phyloP scores from a whole-genome alignment of 2,888 invertebrate species.

The Diarsia mendica region DNA sequence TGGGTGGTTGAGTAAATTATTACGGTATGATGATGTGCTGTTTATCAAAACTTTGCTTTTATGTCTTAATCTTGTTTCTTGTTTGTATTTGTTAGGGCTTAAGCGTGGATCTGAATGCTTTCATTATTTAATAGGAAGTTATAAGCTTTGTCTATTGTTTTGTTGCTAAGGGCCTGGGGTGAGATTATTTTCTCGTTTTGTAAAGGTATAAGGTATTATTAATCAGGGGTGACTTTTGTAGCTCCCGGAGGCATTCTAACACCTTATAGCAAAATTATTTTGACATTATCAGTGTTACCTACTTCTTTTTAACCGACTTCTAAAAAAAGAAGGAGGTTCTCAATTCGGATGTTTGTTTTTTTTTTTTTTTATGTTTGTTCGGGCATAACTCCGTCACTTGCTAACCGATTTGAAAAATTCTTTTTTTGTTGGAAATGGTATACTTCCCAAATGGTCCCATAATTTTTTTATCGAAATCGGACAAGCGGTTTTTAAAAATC shows the following conservation, averaged over 20 bases:
- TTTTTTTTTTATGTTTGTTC: too few relatives aligned
- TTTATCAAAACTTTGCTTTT: constrained; percentile 55
- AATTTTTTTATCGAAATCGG: too few relatives aligned
- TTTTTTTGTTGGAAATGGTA: too few relatives aligned
- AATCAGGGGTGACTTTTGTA: not conserved
- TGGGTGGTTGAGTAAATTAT: constrained; percentile 17
- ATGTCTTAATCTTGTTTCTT: constrained; percentile 56
- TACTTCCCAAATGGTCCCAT: too few relatives aligned
- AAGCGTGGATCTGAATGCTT: constrained; percentile 45
- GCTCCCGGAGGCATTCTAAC: not conserved
- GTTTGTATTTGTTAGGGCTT: constrained; percentile 46
- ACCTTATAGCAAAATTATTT: not conserved
- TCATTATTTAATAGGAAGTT: constrained; percentile 40
- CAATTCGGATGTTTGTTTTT: too few relatives aligned
- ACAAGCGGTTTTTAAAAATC: too few relatives aligned
- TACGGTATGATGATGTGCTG: constrained; percentile 35
- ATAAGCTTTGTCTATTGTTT: constrained; percentile 37
- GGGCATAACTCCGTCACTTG: too few relatives aligned
- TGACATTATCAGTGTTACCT: not conserved
- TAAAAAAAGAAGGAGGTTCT: too few relatives aligned
- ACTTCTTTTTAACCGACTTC: too few relatives aligned
- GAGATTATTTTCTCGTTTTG: constrained; percentile 22
- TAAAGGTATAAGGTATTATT: constrained; percentile 12
- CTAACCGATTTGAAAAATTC: too few relatives aligned
- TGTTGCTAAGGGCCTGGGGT: constrained; percentile 8